Percentiles rank a stretch among this genome's conserved stretches.
phyloP scores from a whole-genome alignment of 2,888 invertebrate species.

The Linhomoeus sp. region DNA sequence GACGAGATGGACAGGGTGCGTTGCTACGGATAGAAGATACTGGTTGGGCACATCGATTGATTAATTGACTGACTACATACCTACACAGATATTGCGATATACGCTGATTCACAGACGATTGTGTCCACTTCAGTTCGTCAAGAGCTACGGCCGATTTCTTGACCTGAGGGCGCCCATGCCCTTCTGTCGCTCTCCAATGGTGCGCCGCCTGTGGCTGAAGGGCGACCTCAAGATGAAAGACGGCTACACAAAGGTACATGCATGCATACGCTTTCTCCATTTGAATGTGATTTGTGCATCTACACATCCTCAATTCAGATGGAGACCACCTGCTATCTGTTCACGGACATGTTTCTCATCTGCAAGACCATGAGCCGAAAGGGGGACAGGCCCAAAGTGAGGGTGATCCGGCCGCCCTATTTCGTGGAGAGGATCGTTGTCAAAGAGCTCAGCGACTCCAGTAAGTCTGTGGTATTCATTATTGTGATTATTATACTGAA shows the following conservation, averaged over 20 bases:
- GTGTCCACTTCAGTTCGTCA: too few relatives aligned
- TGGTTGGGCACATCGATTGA: too few relatives aligned
- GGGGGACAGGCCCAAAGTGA: conserved; percentile 29
- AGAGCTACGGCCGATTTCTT: too few relatives aligned
- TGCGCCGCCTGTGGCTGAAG: conserved; percentile 57
- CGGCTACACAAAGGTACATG: conserved; percentile 24
- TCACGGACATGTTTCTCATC: conserved; percentile 76
- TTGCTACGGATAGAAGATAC: too few relatives aligned
- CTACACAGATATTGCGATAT: too few relatives aligned
- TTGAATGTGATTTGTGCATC: background rate
- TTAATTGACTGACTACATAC: too few relatives aligned
- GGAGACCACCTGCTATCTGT: conserved; percentile 67
- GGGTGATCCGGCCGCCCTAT: conserved; percentile 53
- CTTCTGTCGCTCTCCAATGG: conserved; percentile 50
- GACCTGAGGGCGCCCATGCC: conserved; percentile 63
- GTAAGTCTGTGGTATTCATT: conserved; percentile 44
- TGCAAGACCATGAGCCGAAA: conserved; percentile 54
- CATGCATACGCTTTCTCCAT: background rate
- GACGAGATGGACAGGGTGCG: conserved; percentile 31
- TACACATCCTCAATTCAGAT: conserved; percentile 35
- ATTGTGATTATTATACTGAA: conserved; percentile 1
- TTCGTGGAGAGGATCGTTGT: conserved; percentile 23
- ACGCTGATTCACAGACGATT: too few relatives aligned
- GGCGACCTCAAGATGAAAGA: conserved; percentile 74
- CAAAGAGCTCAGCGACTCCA: conserved; percentile 53